phyloP scores from a whole-genome alignment of 2,797 vertebrate species.

The Ambastaia sidthimunki region DNA sequence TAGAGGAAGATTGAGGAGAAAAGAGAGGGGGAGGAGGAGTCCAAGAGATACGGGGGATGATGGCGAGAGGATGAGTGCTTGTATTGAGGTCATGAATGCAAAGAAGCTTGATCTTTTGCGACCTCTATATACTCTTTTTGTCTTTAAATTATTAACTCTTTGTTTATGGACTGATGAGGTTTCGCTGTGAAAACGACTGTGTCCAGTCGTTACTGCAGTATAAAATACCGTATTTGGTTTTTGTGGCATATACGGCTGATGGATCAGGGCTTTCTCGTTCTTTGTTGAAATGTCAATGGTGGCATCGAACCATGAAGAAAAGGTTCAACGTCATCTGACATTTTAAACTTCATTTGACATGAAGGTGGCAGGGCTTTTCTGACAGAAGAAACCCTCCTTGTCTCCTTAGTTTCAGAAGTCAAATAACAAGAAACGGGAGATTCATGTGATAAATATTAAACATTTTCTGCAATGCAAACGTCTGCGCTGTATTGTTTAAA shows the following conservation, averaged over 20 bases:
- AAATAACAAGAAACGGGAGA: too few relatives aligned
- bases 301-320: conserved; percentile 28
- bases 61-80: conserved; percentile 55
- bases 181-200: not conserved
- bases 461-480: not conserved
- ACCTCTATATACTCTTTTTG: conserved; percentile 42
- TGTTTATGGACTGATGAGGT: not conserved
- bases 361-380: conserved; percentile 19
- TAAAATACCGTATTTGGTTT: not conserved
- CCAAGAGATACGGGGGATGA: conserved; percentile 63
- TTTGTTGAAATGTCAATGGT: conserved; percentile 51
- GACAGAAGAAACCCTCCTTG: conserved; percentile 10
- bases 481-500: not conserved
- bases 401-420: not conserved
- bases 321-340: conserved; percentile 37
- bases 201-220: not conserved
- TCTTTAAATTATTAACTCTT: conserved; percentile 35
- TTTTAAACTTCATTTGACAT: conserved; percentile 46
- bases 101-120: conserved; percentile 55
- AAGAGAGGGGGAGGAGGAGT: conserved; percentile 68
- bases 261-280: conserved; percentile 16
- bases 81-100: conserved; percentile 57
- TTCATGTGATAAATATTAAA: not conserved
- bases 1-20: conserved; percentile 61
- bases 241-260: not conserved